Evolutionary conservation across 2,888 invertebrate genomes (phyloP).

Genomic region (Drosophila anceps): DNA sequence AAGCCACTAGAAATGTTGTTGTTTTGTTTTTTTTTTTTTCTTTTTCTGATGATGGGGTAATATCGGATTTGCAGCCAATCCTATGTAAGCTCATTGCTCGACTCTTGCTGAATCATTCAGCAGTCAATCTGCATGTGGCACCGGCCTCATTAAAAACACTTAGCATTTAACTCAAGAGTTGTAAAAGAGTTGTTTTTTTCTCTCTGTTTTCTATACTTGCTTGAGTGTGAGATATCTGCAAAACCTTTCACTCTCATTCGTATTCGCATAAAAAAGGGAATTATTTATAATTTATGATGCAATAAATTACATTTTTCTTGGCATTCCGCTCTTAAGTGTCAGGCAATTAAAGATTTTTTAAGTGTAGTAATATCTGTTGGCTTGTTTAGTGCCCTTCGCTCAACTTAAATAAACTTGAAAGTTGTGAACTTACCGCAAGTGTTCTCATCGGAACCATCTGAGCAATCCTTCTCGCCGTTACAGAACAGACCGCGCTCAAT

Average conservation of each 20-base stretch:
- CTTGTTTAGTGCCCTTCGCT: no score
- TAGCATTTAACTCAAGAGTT: conserved; percentile 14
- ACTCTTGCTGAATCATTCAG: conserved; percentile 49
- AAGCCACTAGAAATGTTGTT: conserved; percentile 47
- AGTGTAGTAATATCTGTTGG: no score
- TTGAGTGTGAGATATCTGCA: conserved; percentile 1
- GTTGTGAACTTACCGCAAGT: conserved; percentile 91
- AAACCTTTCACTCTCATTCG: conserved; percentile 27
- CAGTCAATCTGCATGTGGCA: conserved; percentile 34
- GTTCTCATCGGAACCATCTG: conserved; percentile 95
- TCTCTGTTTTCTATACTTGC: not conserved
- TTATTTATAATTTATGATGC: conserved; percentile 6
- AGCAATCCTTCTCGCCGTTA: conserved; percentile 95
- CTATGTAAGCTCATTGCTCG: conserved; percentile 52
- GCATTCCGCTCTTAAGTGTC: not conserved
- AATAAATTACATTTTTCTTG: not conserved
- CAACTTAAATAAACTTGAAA: not conserved
- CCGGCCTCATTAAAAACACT: conserved; percentile 29
- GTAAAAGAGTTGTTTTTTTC: not conserved
- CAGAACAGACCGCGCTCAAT: conserved; percentile 96
- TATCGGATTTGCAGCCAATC: conserved; percentile 54
- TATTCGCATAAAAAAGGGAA: not conserved
- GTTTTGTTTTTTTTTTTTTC: not conserved
- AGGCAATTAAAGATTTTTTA: not conserved
- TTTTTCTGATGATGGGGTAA: conserved; percentile 49